phyloP scores from a whole-genome alignment of 2,888 invertebrate genomes.

The Xiphydria camelus region DNA sequence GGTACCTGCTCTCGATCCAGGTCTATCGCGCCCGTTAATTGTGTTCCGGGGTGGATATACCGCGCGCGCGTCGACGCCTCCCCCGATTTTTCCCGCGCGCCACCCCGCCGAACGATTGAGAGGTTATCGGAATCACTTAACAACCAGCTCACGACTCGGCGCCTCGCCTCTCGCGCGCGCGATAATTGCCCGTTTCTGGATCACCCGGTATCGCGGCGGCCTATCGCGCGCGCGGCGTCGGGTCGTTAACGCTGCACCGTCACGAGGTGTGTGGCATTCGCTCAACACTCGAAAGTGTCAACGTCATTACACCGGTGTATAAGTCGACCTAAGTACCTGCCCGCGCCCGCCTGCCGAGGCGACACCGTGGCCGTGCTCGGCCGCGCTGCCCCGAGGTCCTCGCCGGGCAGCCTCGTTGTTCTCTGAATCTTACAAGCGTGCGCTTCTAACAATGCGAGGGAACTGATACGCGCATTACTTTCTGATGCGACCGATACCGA shows the following conservation, averaged over 20 bases:
- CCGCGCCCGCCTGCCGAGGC: neutral
- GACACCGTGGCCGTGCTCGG: neutral
- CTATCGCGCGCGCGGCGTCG: slow-evolving; percentile 31
- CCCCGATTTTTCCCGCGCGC: neutral
- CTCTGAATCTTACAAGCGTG: slow-evolving; percentile 1
- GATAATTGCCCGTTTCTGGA: slow-evolving; percentile 50
- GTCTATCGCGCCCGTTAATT: slow-evolving; percentile 49
- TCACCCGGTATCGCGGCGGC: slow-evolving; percentile 31
- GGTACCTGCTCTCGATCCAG: slow-evolving; percentile 42
- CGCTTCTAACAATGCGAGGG: slow-evolving; percentile 1
- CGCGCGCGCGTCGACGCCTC: slow-evolving; percentile 33
- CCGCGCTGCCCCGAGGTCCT: too few relatives aligned
- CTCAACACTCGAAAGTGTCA: slow-evolving; percentile 38
- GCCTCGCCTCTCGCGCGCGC: slow-evolving; percentile 15
- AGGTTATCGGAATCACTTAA: slow-evolving; percentile 56
- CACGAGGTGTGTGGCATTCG: slow-evolving; percentile 49
- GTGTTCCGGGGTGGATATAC: too few relatives aligned
- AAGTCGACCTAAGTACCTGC: slow-evolving; percentile 5
- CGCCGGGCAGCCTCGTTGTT: neutral
- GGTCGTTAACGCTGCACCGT: slow-evolving; percentile 40
- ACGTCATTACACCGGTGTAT: slow-evolving; percentile 36
- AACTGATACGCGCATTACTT: slow-evolving; percentile 3
- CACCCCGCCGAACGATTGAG: slow-evolving; percentile 49
- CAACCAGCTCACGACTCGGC: slow-evolving; percentile 49
- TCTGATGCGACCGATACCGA: slow-evolving; percentile 5